phyloP scores from a whole-genome alignment of 1,140 invertebrate species.

The Drosophila nigrodunni region DNA sequence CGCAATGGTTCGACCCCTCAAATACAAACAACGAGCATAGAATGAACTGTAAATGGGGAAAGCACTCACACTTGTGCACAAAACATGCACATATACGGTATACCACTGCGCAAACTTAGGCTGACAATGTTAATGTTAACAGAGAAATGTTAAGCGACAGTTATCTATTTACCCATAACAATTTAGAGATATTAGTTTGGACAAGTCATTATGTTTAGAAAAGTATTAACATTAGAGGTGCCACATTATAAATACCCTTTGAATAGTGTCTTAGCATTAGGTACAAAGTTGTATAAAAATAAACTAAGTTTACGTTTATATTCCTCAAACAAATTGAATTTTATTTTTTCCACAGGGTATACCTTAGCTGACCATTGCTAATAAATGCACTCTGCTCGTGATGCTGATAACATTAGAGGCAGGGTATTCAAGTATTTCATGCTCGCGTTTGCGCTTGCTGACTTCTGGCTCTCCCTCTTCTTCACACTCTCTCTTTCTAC shows the following conservation, averaged over 20 bases:
- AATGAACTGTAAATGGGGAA: conserved; percentile 7
- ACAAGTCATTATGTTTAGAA: too few species aligned
- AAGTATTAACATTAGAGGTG: too few species aligned
- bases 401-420: conserved; percentile 1
- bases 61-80: conserved; percentile 1
- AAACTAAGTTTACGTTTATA: too few species aligned
- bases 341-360: too few species aligned
- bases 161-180: background rate
- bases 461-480: conserved; percentile 9
- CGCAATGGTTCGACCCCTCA: conserved; percentile 8
- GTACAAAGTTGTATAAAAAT: too few species aligned
- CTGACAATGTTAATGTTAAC: conserved; percentile 12
- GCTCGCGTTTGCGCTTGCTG: conserved; percentile 18
- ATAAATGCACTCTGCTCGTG: background rate
- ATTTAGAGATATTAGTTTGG: too few species aligned
- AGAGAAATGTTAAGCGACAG: background rate
- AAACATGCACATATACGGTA: background rate
- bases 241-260: too few species aligned
- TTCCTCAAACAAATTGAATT: too few species aligned
- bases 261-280: too few species aligned
- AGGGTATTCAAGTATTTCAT: conserved; percentile 27
- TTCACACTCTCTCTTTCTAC: background rate
- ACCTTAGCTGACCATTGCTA: background rate
- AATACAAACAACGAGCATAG: background rate
- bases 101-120: background rate